Evolutionary conservation across 53 echinoderm and acorn worm species (phyloP).

Genomic region (Hippasteria phrygiana): DNA sequence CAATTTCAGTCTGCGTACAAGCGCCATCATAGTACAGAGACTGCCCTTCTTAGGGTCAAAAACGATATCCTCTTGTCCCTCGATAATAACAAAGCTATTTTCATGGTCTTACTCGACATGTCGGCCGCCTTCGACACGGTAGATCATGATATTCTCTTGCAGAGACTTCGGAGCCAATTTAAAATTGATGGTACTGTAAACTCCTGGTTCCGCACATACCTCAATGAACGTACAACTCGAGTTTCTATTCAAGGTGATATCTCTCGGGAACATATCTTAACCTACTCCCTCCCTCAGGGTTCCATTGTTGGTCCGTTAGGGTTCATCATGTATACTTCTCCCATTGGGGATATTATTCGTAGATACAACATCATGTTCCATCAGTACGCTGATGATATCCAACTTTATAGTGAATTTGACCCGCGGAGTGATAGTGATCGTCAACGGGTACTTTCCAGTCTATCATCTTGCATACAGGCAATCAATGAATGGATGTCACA

Average conservation of each 20-base stretch:
- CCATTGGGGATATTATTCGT: slow-evolving; percentile 26
- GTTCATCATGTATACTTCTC: slow-evolving; percentile 31
- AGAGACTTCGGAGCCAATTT: slow-evolving; percentile 2
- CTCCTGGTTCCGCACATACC: slow-evolving; percentile 23
- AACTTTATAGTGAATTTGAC: slow-evolving; percentile 36
- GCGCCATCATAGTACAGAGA: slow-evolving; percentile 33
- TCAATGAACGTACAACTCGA: background rate
- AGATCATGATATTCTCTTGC: background rate
- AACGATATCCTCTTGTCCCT: slow-evolving; percentile 19
- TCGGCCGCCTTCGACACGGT: slow-evolving; percentile 31
- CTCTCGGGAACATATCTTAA: background rate
- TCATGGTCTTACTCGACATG: slow-evolving; percentile 9
- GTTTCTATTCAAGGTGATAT: slow-evolving; percentile 21
- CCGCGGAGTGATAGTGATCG: background rate
- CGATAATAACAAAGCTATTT: background rate
- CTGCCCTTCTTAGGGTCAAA: slow-evolving; percentile 30
- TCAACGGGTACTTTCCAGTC: background rate
- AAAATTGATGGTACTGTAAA: slow-evolving; percentile 1
- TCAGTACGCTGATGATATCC: slow-evolving; percentile 36
- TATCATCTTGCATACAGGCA: slow-evolving; percentile 3
- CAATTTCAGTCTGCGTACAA: background rate
- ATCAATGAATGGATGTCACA: slow-evolving; percentile 14
- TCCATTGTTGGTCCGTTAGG: slow-evolving; percentile 18
- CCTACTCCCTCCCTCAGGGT: background rate
- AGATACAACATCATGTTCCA: background rate